These are phyloP conservation scores for Gymnocheta viridis DNA, from an alignment of 2,888 invertebrate species.

Conservation along the genomic window DNA sequence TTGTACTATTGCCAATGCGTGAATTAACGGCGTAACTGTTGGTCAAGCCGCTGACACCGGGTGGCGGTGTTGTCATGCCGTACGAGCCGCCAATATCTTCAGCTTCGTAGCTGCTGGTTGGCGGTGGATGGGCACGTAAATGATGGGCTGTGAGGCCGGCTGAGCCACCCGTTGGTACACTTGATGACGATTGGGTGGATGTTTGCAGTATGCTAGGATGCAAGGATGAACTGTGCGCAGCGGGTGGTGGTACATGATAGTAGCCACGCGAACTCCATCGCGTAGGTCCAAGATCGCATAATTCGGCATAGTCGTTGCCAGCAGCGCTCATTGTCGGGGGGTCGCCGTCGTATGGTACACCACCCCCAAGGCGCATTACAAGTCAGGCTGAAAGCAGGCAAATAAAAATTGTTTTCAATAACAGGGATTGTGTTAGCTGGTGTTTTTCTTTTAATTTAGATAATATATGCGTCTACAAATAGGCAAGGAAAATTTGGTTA, in stretches of 20 bases:
- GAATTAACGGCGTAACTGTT: slow-evolving; percentile 77
- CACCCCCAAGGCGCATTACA: slow-evolving; percentile 81
- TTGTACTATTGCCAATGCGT: slow-evolving; percentile 82
- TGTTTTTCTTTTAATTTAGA: background rate
- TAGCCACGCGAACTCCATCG: slow-evolving; percentile 82
- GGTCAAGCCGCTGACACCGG: slow-evolving; percentile 74
- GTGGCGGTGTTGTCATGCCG: slow-evolving; percentile 78
- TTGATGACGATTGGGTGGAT: slow-evolving; percentile 76
- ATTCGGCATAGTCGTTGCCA: slow-evolving; percentile 83
- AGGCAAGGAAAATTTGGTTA: background rate
- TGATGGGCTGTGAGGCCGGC: slow-evolving; percentile 77
- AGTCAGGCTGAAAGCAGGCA: slow-evolving; percentile 72
- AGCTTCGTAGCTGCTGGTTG: slow-evolving; percentile 82
- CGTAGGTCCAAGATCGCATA: slow-evolving; percentile 82
- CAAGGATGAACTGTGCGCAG: slow-evolving; percentile 76
- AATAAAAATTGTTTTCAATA: background rate
- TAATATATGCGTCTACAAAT: background rate
- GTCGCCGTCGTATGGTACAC: slow-evolving; percentile 81
- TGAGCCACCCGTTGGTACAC: slow-evolving; percentile 79
- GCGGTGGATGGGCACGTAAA: slow-evolving; percentile 73
- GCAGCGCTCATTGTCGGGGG: slow-evolving; percentile 83
- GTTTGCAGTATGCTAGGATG: slow-evolving; percentile 73
- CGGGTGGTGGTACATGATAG: slow-evolving; percentile 79
- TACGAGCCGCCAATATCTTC: slow-evolving; percentile 80
- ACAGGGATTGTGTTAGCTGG: background rate